phyloP scores from a whole-genome alignment of 2,113 vertebrate species.

The Cynopterus brachyotis region DNA sequence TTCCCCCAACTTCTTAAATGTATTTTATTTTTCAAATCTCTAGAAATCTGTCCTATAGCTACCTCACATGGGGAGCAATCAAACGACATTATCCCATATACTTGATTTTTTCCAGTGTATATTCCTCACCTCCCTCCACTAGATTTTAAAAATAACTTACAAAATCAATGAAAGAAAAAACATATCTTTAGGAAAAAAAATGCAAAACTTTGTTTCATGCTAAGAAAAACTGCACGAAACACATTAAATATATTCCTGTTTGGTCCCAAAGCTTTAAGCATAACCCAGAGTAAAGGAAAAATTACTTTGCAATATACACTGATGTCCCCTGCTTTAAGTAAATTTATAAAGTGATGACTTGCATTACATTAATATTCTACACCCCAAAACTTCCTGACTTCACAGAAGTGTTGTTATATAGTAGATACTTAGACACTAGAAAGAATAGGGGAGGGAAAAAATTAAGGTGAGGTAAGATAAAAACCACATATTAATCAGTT shows the following conservation, averaged over 20 bases:
- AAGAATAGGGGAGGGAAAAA: not conserved
- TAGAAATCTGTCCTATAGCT: not conserved
- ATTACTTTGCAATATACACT: not conserved
- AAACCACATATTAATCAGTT: not conserved
- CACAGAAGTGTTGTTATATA: not conserved
- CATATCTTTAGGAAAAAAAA: not conserved
- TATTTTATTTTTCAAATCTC: not conserved
- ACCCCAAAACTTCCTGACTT: not conserved
- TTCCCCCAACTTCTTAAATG: not conserved
- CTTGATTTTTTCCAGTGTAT: not conserved
- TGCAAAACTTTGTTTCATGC: not conserved
- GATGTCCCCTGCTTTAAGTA: not conserved
- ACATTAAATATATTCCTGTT: not conserved
- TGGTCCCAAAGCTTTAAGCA: not conserved
- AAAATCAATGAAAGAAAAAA: not conserved
- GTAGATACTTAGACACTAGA: not conserved
- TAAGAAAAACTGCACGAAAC: slow-evolving; percentile 24
- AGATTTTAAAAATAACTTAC: not conserved
- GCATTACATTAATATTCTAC: not conserved
- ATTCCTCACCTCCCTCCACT: not conserved
- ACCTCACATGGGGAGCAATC: not conserved
- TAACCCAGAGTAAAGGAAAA: not conserved
- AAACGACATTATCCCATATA: not conserved
- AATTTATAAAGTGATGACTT: not conserved
- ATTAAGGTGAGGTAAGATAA: not conserved